phyloP scores from a whole-genome alignment of 2,113 vertebrate genomes.

The Gymnarchus niloticus region DNA sequence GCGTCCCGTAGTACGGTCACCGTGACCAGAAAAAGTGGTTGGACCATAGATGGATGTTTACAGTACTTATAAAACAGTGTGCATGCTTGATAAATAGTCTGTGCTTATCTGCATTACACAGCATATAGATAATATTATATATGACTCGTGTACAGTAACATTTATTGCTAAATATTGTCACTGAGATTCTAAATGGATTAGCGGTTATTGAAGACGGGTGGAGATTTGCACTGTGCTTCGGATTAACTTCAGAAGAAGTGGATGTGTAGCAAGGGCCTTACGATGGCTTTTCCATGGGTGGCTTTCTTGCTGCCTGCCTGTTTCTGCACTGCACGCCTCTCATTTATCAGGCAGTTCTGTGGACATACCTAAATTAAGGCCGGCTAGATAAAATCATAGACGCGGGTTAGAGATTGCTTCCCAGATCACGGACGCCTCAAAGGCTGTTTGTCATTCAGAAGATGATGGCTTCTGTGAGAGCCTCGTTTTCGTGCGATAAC shows the following conservation, averaged over 20 bases:
- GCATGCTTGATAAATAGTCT: no score
- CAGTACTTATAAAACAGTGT: no score
- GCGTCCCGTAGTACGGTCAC: no score
- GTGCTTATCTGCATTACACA: no score
- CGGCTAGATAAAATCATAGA: not conserved
- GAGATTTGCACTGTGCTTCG: not conserved
- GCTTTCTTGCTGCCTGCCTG: not conserved
- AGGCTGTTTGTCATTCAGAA: constrained; percentile 23
- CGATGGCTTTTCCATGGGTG: not conserved
- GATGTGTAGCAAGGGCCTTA: not conserved
- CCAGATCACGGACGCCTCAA: not conserved
- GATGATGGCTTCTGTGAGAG: not conserved
- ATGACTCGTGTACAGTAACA: no score
- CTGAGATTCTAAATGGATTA: not conserved
- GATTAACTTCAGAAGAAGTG: not conserved
- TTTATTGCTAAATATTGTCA: not conserved
- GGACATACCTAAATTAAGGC: not conserved
- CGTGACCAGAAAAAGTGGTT: no score
- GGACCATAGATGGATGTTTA: no score
- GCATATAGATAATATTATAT: no score
- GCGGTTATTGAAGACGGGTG: not conserved
- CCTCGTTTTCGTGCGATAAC: not conserved
- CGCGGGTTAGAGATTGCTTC: not conserved
- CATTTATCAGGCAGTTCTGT: not conserved
- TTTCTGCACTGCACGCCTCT: not conserved